A percentile compares a stretch with the other conserved stretches of the same genome.
Evolutionary conservation across 2,888 invertebrate genomes (phyloP).

Genomic region (Altica lythri): DNA sequence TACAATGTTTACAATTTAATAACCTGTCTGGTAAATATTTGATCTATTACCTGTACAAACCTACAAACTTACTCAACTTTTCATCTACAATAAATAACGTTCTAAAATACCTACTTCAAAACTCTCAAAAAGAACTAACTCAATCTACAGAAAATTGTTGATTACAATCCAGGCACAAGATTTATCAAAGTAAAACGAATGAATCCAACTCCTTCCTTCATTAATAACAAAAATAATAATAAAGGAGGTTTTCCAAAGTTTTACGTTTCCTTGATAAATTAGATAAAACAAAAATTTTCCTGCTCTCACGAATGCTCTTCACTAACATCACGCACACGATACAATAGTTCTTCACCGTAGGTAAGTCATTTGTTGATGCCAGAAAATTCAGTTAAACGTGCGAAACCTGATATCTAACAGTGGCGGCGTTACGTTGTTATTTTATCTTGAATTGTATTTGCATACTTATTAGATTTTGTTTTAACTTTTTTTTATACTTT

Average conservation of each 20-base stretch:
- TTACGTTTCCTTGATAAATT: constrained; percentile 1
- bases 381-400: background rate
- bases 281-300: background rate
- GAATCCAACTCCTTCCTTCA: constrained; percentile 8
- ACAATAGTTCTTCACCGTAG: constrained; percentile 6
- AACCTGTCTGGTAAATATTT: too few species aligned
- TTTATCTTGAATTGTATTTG: too few species aligned
- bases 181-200: constrained; percentile 17
- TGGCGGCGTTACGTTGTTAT: background rate
- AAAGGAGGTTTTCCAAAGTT: constrained; percentile 14
- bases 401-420: background rate
- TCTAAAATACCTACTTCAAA: background rate
- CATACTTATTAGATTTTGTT: too few species aligned
- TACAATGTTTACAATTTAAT: too few species aligned
- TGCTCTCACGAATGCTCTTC: background rate
- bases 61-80: too few species aligned
- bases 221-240: constrained; percentile 21
- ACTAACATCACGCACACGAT: constrained; percentile 8
- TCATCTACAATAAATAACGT: too few species aligned
- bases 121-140: background rate
- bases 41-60: too few species aligned
- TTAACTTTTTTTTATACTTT: too few species aligned
- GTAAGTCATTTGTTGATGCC: constrained; percentile 15
- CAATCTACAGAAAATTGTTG: constrained; percentile 17
- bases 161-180: constrained; percentile 21